phyloP scores from a whole-genome alignment of 2,797 vertebrate genomes.

The Schizopygopsis pylzovi region DNA sequence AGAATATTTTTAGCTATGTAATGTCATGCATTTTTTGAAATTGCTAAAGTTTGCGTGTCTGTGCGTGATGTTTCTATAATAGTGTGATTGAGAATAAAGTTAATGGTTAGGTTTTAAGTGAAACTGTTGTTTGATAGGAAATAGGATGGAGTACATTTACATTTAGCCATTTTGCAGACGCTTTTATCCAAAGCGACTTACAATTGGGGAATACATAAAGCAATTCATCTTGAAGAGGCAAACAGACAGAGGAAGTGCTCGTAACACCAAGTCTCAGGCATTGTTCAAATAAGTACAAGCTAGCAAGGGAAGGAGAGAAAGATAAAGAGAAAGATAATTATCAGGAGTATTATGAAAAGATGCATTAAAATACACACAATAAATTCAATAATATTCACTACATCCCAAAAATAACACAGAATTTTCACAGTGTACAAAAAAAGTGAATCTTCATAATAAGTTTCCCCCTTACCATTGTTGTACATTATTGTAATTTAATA shows the following conservation, averaged over 20 bases:
- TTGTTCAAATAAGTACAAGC: no score
- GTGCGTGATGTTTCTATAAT: background rate
- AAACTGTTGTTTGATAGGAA: background rate
- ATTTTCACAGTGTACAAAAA: background rate
- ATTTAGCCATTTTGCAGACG: no score
- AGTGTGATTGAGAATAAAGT: background rate
- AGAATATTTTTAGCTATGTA: background rate
- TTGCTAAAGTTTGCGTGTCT: background rate
- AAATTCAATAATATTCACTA: no score
- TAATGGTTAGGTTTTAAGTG: background rate
- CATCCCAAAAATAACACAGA: background rate
- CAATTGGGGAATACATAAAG: no score
- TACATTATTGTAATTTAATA: background rate
- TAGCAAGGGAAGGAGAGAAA: no score
- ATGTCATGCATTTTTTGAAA: background rate
- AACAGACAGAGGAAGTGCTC: no score
- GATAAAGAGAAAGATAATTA: no score
- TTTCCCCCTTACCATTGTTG: background rate
- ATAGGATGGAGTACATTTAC: no score
- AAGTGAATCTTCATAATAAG: background rate
- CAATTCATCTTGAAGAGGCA: no score
- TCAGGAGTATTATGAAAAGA: background rate
- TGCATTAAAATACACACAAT: background rate
- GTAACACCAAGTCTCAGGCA: no score
- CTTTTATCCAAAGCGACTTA: no score